A percentile compares a stretch with the other conserved stretches of the same genome.
Conservation (phyloP, 2,888 invertebrate genomes). For the Chrysina gloriosa region DNA sequence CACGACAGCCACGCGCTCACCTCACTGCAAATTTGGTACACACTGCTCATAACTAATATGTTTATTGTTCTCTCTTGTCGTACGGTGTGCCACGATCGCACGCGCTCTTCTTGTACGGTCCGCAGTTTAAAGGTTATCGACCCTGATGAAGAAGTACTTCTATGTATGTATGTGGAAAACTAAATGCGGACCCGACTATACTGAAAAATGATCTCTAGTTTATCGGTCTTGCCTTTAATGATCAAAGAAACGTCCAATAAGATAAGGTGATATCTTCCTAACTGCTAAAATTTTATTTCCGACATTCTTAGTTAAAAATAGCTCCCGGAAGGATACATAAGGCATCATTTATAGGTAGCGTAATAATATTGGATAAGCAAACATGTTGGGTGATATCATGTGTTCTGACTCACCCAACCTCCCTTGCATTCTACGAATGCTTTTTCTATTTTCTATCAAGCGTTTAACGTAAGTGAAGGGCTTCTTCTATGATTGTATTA, state of each 20-base stretch:
- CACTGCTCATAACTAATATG: conserved; percentile 50
- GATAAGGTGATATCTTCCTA: too few species aligned
- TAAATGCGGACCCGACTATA: conserved; percentile 1
- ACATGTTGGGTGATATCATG: too few species aligned
- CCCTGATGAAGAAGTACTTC: background rate
- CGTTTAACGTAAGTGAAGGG: too few species aligned
- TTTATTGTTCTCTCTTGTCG: conserved; percentile 48
- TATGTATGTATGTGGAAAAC: background rate
- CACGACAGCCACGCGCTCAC: conserved; percentile 54
- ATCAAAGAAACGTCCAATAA: background rate
- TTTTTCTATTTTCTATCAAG: too few species aligned
- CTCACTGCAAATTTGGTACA: conserved; percentile 54
- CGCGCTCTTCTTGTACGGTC: conserved; percentile 35
- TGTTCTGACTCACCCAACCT: too few species aligned
- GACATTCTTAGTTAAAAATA: too few species aligned
- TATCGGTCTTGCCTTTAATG: background rate
- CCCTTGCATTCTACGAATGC: too few species aligned
- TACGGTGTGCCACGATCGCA: conserved; percentile 39
- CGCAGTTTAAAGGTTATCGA: conserved; percentile 34
- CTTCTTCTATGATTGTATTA: too few species aligned
- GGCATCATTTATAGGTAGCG: too few species aligned
- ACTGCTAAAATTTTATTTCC: background rate
- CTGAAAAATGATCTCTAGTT: background rate
- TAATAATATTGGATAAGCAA: too few species aligned
- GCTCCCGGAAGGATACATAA: too few species aligned